These are phyloP conservation scores for Porphyrio hochstetteri DNA, from an alignment of 2,113 vertebrate species.

Conservation along the genomic window DNA sequence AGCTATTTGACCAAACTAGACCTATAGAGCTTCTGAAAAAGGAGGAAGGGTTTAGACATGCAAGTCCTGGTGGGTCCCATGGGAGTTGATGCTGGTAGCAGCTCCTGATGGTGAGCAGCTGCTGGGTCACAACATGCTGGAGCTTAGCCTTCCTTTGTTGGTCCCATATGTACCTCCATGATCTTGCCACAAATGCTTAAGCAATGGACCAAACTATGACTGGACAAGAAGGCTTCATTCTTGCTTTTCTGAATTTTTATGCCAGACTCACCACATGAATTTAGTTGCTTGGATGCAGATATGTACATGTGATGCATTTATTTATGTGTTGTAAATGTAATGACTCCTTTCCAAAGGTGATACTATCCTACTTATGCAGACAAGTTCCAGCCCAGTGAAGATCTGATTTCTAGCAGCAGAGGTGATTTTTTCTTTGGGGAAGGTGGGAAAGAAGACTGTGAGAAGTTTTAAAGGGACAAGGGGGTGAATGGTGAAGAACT, in stretches of 20 bases:
- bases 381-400: not conserved
- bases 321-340: not conserved
- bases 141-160: not conserved
- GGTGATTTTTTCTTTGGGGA: not conserved
- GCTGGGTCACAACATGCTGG: not conserved
- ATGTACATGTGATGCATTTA: not conserved
- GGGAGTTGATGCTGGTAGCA: not conserved
- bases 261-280: not conserved
- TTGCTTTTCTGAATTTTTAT: not conserved
- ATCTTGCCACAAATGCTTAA: not conserved
- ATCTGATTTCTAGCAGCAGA: not conserved
- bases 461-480: not conserved
- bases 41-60: not conserved
- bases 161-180: not conserved
- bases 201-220: not conserved
- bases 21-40: not conserved
- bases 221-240: not conserved
- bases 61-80: not conserved
- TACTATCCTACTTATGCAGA: not conserved
- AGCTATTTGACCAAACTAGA: not conserved
- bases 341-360: not conserved
- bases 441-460: not conserved
- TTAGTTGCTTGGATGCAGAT: not conserved
- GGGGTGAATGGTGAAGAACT: not conserved
- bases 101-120: not conserved